phyloP scores from a whole-genome alignment of 2,888 invertebrate species.

The Seira musarum region DNA sequence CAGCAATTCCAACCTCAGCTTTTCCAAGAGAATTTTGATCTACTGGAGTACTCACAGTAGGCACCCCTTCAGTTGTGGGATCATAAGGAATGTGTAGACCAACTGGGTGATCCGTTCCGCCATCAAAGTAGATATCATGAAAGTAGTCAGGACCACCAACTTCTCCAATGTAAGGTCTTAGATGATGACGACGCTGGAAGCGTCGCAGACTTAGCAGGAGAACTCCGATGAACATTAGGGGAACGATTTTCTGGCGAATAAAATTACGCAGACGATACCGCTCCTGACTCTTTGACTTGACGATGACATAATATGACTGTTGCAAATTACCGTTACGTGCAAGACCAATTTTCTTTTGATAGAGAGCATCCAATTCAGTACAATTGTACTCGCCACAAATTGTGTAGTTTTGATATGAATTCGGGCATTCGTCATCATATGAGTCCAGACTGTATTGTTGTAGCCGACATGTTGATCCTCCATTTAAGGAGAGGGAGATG shows the following conservation, averaged over 20 bases:
- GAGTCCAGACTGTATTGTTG: conserved; percentile 60
- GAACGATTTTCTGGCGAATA: conserved; percentile 61
- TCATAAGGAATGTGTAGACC: conserved; percentile 50
- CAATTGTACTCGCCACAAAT: conserved; percentile 61
- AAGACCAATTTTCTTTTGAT: conserved; percentile 58
- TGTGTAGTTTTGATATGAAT: neutral
- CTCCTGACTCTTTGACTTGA: conserved; percentile 52
- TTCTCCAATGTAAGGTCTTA: conserved; percentile 10
- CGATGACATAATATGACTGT: conserved; percentile 58
- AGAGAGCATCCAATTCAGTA: conserved; percentile 56
- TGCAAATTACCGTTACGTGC: conserved; percentile 53
- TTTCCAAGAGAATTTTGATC: neutral
- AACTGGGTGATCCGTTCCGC: neutral
- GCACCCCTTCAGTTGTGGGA: conserved; percentile 2
- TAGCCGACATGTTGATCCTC: conserved; percentile 51
- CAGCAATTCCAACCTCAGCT: neutral
- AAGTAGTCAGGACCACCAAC: conserved; percentile 10
- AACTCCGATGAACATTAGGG: conserved; percentile 59
- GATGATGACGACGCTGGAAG: conserved; percentile 20
- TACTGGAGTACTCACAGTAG: conserved; percentile 3
- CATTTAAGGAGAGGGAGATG: conserved; percentile 57
- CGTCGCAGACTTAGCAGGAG: conserved; percentile 43
- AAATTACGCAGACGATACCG: conserved; percentile 61
- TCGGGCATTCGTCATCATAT: conserved; percentile 42
- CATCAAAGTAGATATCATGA: conserved; percentile 49